Evolutionary conservation across 2,797 vertebrate genomes (phyloP), one percentile per base, ranked within the genome.

Genomic region (Percopsis omiscomaycus): DNA sequence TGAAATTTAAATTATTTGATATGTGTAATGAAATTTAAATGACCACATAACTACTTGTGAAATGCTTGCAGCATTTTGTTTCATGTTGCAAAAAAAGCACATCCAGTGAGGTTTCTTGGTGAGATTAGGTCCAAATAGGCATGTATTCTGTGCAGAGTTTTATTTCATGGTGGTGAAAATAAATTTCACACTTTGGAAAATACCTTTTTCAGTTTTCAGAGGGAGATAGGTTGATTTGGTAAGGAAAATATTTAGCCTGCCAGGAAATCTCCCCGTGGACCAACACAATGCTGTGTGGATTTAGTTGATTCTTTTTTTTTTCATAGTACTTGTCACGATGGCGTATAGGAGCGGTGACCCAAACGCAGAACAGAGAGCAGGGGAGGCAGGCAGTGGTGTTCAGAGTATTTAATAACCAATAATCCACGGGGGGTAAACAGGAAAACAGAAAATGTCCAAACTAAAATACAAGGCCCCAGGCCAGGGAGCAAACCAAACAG

Each of bases 1-100:
- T 90, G 65, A 86, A 89, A 88, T 86, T 88, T 89, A 85, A 55
- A 88, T 87, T 68, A 46, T 27, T n/a, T 61, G 72, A 80, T 64
- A 77, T 69, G 68, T 22, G 69, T 51, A 64, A 61, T 77, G 77
- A 83, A 83, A 70, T 66, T 65, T 32, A 46, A 70, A 74, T 58
- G 51, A 74, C 68, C 61, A 61, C 73, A 81, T 79, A 75, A 63
- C 59, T 72, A 73, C 79, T 83, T 80, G 69, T 50, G 44, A 76
- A 60, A 49, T 81, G 44, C 88, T 81, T 68, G 58, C 27, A 86
- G 86, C 78, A 73, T 88, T 91, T 88, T 79, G 79, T 85, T 88
- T 87, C 78, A 86, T 84, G 79, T 69, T 79, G 78, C 81, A 83
- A 79, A 88, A 85, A 85, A 76, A 82, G 77, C 65, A 72, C 69